Evolutionary conservation across 2,888 invertebrate species (phyloP).

Genomic region (Rutpela maculata): DNA sequence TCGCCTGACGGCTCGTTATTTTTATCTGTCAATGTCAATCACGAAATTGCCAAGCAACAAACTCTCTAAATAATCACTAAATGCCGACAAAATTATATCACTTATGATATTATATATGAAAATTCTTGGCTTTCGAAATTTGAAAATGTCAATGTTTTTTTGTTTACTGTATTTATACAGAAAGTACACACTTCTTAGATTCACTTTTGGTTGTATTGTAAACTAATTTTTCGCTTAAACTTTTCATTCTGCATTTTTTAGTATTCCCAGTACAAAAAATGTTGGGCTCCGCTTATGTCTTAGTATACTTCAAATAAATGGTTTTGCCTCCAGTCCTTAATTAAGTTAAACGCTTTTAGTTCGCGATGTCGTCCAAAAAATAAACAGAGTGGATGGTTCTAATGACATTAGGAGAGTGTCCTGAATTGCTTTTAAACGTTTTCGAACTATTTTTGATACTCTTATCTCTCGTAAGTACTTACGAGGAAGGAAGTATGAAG

Average conservation of each 20-base stretch:
- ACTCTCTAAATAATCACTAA: too few species aligned
- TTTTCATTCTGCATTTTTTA: neutral
- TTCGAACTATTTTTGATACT: constrained; percentile 38
- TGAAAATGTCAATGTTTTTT: too few species aligned
- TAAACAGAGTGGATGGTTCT: constrained; percentile 24
- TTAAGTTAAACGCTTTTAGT: constrained; percentile 37
- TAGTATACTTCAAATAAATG: constrained; percentile 12
- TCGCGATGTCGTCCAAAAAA: constrained; percentile 35
- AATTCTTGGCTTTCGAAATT: too few species aligned
- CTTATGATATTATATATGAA: too few species aligned
- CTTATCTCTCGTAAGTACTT: constrained; percentile 17
- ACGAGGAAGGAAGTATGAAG: neutral
- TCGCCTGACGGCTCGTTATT: too few species aligned
- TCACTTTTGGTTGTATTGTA: too few species aligned
- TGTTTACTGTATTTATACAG: too few species aligned
- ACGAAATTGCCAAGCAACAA: too few species aligned
- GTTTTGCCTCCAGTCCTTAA: constrained; percentile 21
- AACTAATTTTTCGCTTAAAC: too few species aligned
- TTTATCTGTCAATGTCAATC: too few species aligned
- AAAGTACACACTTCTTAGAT: too few species aligned
- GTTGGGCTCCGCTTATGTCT: constrained; percentile 12
- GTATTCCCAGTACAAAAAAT: neutral
- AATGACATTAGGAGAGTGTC: constrained; percentile 35
- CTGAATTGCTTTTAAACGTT: constrained; percentile 37
- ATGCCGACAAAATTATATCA: too few species aligned